A percentile compares a stretch with the other conserved stretches of the same genome.
Evolutionary conservation across 2,888 invertebrate species (phyloP).

Genomic region (Hartigia nigra): DNA sequence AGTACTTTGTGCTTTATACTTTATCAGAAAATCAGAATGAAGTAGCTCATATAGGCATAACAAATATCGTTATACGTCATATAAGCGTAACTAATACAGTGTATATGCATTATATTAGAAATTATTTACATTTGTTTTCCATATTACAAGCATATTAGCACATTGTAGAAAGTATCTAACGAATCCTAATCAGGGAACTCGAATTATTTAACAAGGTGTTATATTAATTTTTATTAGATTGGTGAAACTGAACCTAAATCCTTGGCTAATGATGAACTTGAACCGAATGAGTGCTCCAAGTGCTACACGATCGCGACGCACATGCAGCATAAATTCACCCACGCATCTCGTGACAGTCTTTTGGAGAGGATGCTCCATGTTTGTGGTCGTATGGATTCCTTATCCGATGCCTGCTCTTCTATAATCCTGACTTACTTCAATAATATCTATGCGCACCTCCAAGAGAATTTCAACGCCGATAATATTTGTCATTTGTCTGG

Average conservation of each 20-base stretch:
- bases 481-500: constrained; percentile 83
- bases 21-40: too few species aligned
- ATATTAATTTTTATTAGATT: background rate
- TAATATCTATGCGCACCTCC: constrained; percentile 74
- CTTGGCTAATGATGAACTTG: constrained; percentile 54
- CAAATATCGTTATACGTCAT: too few species aligned
- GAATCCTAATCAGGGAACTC: background rate
- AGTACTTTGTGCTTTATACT: too few species aligned
- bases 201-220: background rate
- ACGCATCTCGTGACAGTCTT: constrained; percentile 45
- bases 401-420: constrained; percentile 84
- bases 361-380: constrained; percentile 61
- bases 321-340: constrained; percentile 54
- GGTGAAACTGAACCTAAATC: constrained; percentile 16
- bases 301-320: constrained; percentile 57
- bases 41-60: too few species aligned
- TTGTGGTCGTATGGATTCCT: constrained; percentile 78
- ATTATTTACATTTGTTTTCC: background rate
- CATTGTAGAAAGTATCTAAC: background rate
- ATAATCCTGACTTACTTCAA: constrained; percentile 80
- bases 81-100: too few species aligned
- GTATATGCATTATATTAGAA: background rate
- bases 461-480: constrained; percentile 72
- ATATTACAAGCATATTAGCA: background rate
- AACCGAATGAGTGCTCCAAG: constrained; percentile 58